phyloP scores from a whole-genome alignment of 2,888 invertebrate species.

The Spilarctia lutea region DNA sequence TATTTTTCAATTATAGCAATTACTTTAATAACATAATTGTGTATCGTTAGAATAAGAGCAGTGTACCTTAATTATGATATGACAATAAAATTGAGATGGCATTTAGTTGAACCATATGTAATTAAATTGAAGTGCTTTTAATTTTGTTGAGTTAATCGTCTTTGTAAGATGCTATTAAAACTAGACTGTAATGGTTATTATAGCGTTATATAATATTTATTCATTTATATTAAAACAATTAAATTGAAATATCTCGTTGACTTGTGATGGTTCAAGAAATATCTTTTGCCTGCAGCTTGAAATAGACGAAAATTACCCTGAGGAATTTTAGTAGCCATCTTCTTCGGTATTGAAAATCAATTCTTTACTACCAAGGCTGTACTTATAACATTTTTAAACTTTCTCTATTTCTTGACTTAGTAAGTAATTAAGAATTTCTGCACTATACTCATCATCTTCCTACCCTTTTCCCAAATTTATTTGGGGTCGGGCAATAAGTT shows the following conservation, averaged over 20 bases:
- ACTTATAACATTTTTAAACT: too few species aligned
- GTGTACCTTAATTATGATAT: conserved; percentile 60
- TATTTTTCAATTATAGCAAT: conserved; percentile 61
- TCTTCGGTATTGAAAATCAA: too few species aligned
- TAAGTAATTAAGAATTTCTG: too few species aligned
- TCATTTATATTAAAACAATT: conserved; percentile 9
- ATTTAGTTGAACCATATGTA: conserved; percentile 26
- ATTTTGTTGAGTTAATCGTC: conserved; percentile 17
- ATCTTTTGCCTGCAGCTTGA: not conserved
- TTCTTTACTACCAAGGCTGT: too few species aligned
- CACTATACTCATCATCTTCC: too few species aligned
- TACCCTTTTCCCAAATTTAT: too few species aligned
- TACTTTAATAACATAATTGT: conserved; percentile 62
- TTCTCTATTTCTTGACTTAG: too few species aligned
- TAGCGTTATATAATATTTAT: conserved; percentile 13
- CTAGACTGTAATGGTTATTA: conserved; percentile 13
- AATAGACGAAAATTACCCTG: too few species aligned
- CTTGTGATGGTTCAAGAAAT: not conserved
- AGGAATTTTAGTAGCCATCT: too few species aligned
- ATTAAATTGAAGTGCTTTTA: conserved; percentile 23
- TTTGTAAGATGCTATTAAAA: conserved; percentile 19
- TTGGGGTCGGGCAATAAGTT: too few species aligned
- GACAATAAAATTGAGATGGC: conserved; percentile 61
- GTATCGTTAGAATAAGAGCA: conserved; percentile 58
- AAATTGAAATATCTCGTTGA: not conserved